Conservation (phyloP, 2,888 invertebrate species). For the Siphlonurus alternatus region DNA sequence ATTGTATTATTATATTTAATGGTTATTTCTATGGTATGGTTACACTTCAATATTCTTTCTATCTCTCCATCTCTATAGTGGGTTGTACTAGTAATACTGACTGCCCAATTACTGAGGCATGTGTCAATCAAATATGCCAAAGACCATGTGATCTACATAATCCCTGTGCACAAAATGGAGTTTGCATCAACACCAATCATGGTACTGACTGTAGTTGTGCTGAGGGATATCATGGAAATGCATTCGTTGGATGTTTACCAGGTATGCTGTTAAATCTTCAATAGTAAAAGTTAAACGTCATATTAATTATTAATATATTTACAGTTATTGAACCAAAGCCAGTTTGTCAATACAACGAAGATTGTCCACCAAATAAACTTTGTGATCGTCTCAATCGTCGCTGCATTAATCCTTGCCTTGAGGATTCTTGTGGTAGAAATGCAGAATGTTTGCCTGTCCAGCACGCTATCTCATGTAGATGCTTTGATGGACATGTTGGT, state of each 20-base stretch:
- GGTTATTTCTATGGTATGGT: not conserved
- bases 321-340: conserved; percentile 32
- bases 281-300: not conserved
- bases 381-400: conserved; percentile 71
- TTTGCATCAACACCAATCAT: conserved; percentile 77
- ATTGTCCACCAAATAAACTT: conserved; percentile 69
- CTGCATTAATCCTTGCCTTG: conserved; percentile 66
- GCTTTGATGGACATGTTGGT: conserved; percentile 52
- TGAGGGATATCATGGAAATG: conserved; percentile 76
- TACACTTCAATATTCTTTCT: too few species aligned
- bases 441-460: conserved; percentile 61
- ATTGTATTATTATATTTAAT: too few species aligned
- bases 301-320: not conserved
- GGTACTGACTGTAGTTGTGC: conserved; percentile 71
- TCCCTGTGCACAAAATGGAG: conserved; percentile 67
- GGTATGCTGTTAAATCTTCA: conserved; percentile 32
- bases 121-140: conserved; percentile 69
- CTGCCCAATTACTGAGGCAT: conserved; percentile 71
- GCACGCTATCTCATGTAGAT: conserved; percentile 60
- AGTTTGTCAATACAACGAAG: conserved; percentile 78
- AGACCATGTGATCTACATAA: conserved; percentile 73
- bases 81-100: conserved; percentile 76
- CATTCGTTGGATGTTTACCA: conserved; percentile 61
- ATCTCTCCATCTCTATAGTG: too few species aligned
- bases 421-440: conserved; percentile 65